These are phyloP conservation scores for Chaunax sp. DNA, from an alignment of 2,797 vertebrate genomes.

Conservation along the genomic window DNA sequence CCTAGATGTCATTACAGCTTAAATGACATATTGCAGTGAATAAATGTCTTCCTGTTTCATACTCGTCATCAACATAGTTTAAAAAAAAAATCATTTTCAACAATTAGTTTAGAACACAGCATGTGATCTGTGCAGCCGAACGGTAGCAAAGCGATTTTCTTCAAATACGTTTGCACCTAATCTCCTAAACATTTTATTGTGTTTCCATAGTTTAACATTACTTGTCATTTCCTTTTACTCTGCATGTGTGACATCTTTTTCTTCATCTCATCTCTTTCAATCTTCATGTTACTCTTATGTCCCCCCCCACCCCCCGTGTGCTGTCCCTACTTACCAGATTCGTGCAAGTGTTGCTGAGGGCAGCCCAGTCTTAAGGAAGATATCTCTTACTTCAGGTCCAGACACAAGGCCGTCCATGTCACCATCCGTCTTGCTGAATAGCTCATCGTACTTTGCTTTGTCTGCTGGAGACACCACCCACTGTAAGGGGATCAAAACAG, in stretches of 20 bases:
- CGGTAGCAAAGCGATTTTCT: too few species aligned
- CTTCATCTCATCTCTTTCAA: too few species aligned
- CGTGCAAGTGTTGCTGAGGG: conserved; percentile 92
- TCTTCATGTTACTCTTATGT: too few species aligned
- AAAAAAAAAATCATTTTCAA: background rate
- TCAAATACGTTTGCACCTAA: too few species aligned
- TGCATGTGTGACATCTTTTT: too few species aligned
- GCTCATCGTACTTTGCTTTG: conserved; percentile 94
- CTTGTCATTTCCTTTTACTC: too few species aligned
- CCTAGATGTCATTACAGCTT: background rate
- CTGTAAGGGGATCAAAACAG: conserved; percentile 70
- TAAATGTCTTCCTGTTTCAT: background rate
- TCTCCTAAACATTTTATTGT: too few species aligned
- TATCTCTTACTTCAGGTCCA: conserved; percentile 94
- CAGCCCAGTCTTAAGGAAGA: conserved; percentile 96
- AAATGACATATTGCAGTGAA: background rate
- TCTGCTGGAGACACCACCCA: conserved; percentile 95
- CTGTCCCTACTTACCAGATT: conserved; percentile 88
- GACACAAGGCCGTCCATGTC: conserved; percentile 98
- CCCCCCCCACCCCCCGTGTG: too few species aligned
- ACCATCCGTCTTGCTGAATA: conserved; percentile 93
- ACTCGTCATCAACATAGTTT: too few species aligned
- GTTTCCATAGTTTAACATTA: too few species aligned
- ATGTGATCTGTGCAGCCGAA: too few species aligned
- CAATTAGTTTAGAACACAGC: too few species aligned